Evolutionary conservation across 2,797 vertebrate genomes (phyloP).

Genomic region (Cynopterus sphinx): DNA sequence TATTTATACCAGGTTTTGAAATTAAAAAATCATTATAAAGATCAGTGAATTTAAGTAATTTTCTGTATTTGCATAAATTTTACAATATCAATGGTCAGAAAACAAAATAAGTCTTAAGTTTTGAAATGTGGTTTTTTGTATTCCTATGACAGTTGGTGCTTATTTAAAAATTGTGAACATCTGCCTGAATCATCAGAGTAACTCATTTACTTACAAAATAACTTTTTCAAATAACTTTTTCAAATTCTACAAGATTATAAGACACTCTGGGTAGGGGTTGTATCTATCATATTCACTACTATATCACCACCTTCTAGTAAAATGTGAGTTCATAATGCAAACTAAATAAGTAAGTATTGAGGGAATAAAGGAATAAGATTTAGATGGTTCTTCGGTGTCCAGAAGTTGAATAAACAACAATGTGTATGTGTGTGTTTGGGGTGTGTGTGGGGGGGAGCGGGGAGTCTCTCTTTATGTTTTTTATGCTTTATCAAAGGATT

Average conservation of each 20-base stretch:
- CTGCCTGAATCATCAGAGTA: neutral
- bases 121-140: neutral
- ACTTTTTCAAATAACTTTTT: neutral
- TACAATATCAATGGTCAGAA: neutral
- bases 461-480: neutral
- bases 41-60: neutral
- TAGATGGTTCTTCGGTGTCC: neutral
- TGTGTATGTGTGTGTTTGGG: fast-evolving
- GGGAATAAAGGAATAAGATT: neutral
- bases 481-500: neutral
- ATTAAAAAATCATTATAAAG: neutral
- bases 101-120: neutral
- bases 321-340: neutral
- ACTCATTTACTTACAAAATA: neutral
- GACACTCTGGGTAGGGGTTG: neutral
- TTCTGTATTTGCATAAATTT: neutral
- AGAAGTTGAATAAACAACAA: neutral
- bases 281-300: neutral
- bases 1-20: neutral
- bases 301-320: neutral
- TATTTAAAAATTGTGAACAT: neutral
- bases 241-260: neutral
- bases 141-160: neutral
- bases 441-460: neutral
- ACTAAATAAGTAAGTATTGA: neutral